Conservation (phyloP, 2,113 vertebrate genomes). For the Sinocyclocheilus maitianheensis region DNA sequence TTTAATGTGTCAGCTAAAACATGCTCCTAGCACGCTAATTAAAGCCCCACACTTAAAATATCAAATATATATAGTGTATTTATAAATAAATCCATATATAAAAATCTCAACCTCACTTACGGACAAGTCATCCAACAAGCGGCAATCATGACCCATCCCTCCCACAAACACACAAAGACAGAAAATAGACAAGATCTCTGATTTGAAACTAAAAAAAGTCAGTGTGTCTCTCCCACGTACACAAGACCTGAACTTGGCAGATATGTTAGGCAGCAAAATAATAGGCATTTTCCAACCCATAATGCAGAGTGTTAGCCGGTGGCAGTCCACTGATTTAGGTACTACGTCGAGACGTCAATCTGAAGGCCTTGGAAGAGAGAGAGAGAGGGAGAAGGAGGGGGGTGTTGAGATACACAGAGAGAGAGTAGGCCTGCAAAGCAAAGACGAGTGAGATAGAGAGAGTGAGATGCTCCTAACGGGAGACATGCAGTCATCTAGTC, state of each 20-base stretch:
- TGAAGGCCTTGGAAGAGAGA: conserved; percentile 80
- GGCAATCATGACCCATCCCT: not conserved
- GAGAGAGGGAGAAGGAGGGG: not conserved
- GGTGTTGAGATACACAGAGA: conserved; percentile 22
- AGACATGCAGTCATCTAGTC: conserved; percentile 80
- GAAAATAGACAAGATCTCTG: conserved; percentile 57
- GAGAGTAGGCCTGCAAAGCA: conserved; percentile 26
- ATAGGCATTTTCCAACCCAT: conserved; percentile 92
- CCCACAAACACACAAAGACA: conserved; percentile 31
- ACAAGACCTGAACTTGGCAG: conserved; percentile 73
- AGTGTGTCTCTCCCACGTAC: conserved; percentile 61
- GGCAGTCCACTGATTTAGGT: conserved; percentile 90
- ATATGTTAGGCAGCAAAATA: conserved; percentile 86
- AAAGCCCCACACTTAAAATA: not conserved
- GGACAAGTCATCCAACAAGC: conserved; percentile 3
- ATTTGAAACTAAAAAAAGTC: conserved; percentile 75
- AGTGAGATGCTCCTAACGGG: conserved; percentile 81
- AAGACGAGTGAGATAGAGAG: conserved; percentile 17
- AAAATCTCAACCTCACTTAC: too few species aligned
- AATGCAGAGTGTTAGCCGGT: conserved; percentile 91
- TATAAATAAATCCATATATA: too few species aligned
- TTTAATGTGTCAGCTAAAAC: not conserved
- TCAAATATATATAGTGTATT: not conserved
- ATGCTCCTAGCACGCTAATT: not conserved
- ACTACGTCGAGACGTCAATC: conserved; percentile 84